A percentile compares a stretch with the other conserved stretches of the same genome.
Conservation (phyloP, 2,113 vertebrate species). For the Phainopepla nitens region DNA sequence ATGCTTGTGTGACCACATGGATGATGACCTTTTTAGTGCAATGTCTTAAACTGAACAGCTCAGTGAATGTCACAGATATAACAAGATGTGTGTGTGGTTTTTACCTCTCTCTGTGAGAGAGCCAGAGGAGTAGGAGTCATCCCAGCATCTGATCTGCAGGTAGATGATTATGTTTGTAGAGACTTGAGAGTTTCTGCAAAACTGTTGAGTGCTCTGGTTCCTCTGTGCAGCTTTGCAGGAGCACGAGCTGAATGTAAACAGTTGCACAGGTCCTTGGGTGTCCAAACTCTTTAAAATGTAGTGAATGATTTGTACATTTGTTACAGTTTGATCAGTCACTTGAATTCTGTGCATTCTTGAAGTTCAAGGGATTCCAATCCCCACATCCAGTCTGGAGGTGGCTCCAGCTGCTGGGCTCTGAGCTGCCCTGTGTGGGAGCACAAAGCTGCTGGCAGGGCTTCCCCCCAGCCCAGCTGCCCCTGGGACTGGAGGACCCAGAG, state of each 20-base stretch:
- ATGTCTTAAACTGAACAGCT: background rate
- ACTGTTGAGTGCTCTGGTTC: background rate
- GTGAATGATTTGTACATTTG: background rate
- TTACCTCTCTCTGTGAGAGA: background rate
- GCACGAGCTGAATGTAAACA: background rate
- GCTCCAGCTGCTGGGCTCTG: background rate
- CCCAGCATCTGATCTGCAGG: background rate
- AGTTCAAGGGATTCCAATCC: background rate
- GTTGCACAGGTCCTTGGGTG: background rate
- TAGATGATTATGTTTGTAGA: background rate
- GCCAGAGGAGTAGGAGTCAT: background rate
- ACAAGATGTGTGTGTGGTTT: background rate
- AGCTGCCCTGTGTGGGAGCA: background rate
- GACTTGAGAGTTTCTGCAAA: background rate
- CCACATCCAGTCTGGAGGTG: background rate
- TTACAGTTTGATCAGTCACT: background rate
- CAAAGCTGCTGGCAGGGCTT: background rate
- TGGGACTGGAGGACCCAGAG: background rate
- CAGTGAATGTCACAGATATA: background rate
- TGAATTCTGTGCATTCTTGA: background rate
- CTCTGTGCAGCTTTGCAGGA: background rate
- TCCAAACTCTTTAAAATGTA: background rate
- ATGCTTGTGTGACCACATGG: background rate
- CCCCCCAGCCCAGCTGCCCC: rapidly evolving
- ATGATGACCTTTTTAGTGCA: background rate